Evolutionary conservation across 2,797 vertebrate species (phyloP).

Genomic region (Neopelma chrysocephalum): DNA sequence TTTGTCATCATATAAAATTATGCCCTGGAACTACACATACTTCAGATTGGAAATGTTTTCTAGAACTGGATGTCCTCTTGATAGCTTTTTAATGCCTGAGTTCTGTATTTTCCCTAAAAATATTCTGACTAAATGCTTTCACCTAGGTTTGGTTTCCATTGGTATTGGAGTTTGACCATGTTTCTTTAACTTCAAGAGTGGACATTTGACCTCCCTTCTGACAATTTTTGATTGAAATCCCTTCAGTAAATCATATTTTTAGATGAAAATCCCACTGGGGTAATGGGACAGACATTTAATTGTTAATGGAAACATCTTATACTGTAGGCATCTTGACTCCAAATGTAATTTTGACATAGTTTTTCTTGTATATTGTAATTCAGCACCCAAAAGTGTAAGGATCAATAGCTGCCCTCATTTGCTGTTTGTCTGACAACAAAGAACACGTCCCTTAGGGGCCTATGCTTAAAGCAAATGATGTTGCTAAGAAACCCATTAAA

Average conservation of each 20-base stretch:
- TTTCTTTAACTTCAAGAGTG: neutral
- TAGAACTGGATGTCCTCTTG: neutral
- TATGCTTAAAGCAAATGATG: slow-evolving; percentile 12
- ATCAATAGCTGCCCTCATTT: slow-evolving; percentile 42
- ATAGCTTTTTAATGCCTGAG: neutral
- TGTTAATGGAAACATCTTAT: neutral
- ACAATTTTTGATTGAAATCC: neutral
- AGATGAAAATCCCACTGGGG: neutral
- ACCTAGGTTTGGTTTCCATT: neutral
- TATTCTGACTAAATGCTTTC: neutral
- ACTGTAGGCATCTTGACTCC: neutral
- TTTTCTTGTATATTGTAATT: neutral
- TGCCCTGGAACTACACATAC: neutral
- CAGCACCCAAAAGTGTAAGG: neutral
- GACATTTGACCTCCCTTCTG: neutral
- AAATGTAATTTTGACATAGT: neutral
- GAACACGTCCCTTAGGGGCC: neutral
- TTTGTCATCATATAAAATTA: neutral
- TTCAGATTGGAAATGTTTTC: neutral
- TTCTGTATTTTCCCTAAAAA: neutral
- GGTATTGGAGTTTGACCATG: neutral
- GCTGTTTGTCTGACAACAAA: slow-evolving; percentile 27
- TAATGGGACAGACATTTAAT: neutral
- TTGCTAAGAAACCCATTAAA: slow-evolving; percentile 55
- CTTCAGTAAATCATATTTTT: neutral